phyloP scores from a whole-genome alignment of 1,140 invertebrate genomes.

The Danaus melanippus region DNA sequence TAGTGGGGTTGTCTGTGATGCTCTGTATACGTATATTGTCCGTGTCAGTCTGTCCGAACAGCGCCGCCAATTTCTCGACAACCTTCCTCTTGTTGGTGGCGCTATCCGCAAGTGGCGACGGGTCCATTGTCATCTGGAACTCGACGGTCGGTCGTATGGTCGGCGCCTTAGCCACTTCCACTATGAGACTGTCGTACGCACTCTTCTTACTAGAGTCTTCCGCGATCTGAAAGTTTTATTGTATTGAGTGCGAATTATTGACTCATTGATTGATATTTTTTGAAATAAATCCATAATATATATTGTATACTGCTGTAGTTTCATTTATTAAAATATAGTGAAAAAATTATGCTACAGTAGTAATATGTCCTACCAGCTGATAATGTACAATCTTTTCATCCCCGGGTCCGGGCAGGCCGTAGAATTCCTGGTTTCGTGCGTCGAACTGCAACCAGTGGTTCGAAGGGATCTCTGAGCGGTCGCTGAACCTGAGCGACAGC shows the following conservation, averaged over 20 bases:
- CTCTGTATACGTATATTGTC: slow-evolving; percentile 80
- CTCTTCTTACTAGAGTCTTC: slow-evolving; percentile 78
- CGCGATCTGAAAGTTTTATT: slow-evolving; percentile 60
- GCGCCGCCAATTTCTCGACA: slow-evolving; percentile 81
- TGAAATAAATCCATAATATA: too few species aligned
- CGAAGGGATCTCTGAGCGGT: slow-evolving; percentile 77
- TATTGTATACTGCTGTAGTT: too few species aligned
- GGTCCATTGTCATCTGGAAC: slow-evolving; percentile 85
- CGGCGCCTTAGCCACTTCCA: slow-evolving; percentile 77
- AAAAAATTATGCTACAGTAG: not conserved
- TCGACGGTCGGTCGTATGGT: slow-evolving; percentile 72
- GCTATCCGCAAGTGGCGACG: slow-evolving; percentile 82
- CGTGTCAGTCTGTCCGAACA: slow-evolving; percentile 84
- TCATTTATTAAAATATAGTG: too few species aligned
- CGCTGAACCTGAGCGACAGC: slow-evolving; percentile 81
- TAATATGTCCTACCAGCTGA: slow-evolving; percentile 74
- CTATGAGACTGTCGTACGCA: slow-evolving; percentile 85
- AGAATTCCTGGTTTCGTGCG: slow-evolving; percentile 90
- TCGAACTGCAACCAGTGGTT: slow-evolving; percentile 94
- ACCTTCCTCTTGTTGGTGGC: slow-evolving; percentile 82
- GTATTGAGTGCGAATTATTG: too few species aligned
- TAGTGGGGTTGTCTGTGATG: slow-evolving; percentile 74
- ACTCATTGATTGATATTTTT: too few species aligned
- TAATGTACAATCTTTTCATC: slow-evolving; percentile 84
- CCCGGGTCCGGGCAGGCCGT: slow-evolving; percentile 81